Conservation (phyloP, 2,888 invertebrate genomes). For the Heliconius ethilla region DNA sequence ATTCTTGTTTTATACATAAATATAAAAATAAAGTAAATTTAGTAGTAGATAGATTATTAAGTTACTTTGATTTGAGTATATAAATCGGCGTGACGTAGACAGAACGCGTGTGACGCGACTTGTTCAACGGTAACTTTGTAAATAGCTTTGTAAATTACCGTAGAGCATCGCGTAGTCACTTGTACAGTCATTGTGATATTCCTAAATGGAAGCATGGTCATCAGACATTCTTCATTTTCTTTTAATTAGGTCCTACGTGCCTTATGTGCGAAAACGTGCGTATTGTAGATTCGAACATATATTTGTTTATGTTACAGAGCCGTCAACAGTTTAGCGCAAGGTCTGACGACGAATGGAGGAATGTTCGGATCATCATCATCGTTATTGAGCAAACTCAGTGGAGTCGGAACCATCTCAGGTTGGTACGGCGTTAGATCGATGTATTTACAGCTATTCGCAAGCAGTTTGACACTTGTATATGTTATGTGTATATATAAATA, state of each 20-base stretch:
- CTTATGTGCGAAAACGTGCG: slow-evolving; percentile 33
- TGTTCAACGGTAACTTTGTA: slow-evolving; percentile 57
- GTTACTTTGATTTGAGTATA: not conserved
- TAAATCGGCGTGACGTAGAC: slow-evolving; percentile 12
- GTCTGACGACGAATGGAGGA: slow-evolving; percentile 84
- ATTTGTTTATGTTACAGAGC: slow-evolving; percentile 72
- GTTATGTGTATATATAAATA: not conserved
- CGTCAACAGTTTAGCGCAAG: slow-evolving; percentile 80
- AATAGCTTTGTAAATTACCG: slow-evolving; percentile 59
- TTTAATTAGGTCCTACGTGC: slow-evolving; percentile 40
- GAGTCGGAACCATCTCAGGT: slow-evolving; percentile 80
- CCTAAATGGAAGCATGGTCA: slow-evolving; percentile 58
- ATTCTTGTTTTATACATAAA: not conserved
- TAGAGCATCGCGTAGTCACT: slow-evolving; percentile 54
- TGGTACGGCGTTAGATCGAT: slow-evolving; percentile 53
- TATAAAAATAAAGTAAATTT: too few species aligned
- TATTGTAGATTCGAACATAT: slow-evolving; percentile 40
- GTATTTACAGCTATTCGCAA: slow-evolving; percentile 43
- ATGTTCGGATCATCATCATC: slow-evolving; percentile 91
- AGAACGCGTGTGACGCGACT: slow-evolving; percentile 34
- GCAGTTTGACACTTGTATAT: slow-evolving; percentile 34
- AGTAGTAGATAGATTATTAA: not conserved
- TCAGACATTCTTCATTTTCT: slow-evolving; percentile 47
- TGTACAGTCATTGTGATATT: slow-evolving; percentile 60
- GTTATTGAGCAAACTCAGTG: slow-evolving; percentile 78